phyloP scores from a whole-genome alignment of 2,797 vertebrate genomes.

The Semaprochilodus insignis region DNA sequence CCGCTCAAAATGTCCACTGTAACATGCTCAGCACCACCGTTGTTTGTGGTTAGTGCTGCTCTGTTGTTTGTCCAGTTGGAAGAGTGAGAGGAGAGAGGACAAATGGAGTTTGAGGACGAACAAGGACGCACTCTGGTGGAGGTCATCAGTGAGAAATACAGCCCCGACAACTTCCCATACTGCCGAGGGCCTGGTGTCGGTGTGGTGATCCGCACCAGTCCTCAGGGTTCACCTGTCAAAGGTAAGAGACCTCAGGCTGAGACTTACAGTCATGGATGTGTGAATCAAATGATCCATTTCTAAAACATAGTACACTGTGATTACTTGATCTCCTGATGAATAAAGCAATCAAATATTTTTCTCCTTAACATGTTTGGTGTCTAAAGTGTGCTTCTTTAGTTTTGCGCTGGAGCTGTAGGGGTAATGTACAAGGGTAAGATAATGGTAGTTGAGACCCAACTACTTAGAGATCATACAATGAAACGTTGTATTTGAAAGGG shows the following conservation, averaged over 20 bases:
- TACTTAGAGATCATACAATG: too few relatives aligned
- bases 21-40: neutral
- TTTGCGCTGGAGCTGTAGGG: neutral
- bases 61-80: constrained; percentile 23
- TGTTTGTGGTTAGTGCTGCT: neutral
- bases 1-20: neutral
- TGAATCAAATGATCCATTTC: neutral
- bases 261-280: neutral
- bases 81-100: constrained; percentile 56
- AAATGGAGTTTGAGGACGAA: constrained; percentile 85
- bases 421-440: neutral
- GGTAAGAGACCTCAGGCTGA: constrained; percentile 72
- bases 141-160: constrained; percentile 96
- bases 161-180: constrained; percentile 95
- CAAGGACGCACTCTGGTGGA: constrained; percentile 92
- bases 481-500: too few relatives aligned
- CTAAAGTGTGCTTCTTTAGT: neutral
- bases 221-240: constrained; percentile 94
- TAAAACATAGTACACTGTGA: neutral
- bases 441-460: neutral
- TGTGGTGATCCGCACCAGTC: constrained; percentile 88
- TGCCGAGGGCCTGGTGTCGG: constrained; percentile 89
- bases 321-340: neutral
- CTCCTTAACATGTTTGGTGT: neutral
- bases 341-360: neutral